phyloP scores from a whole-genome alignment of 2,888 invertebrate genomes.

The Noctua pronuba region DNA sequence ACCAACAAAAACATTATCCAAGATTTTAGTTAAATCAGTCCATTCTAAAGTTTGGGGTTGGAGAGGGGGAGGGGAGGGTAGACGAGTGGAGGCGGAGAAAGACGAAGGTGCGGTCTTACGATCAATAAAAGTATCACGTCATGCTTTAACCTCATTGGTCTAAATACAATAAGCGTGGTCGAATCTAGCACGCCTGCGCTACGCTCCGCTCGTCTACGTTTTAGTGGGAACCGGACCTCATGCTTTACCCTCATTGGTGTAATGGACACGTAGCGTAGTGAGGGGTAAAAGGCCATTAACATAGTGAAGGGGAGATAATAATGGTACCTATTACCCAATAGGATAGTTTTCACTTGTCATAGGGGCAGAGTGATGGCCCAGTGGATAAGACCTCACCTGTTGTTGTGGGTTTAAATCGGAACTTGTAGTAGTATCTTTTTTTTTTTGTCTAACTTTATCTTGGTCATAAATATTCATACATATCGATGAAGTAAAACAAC shows the following conservation, averaged over 20 bases:
- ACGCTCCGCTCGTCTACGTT: background rate
- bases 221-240: background rate
- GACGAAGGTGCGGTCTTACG: background rate
- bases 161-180: background rate
- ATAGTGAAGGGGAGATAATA: background rate
- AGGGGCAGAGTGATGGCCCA: background rate
- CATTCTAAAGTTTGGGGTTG: background rate
- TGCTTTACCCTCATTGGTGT: background rate
- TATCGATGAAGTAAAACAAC: no score
- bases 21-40: background rate
- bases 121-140: background rate
- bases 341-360: background rate
- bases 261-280: background rate
- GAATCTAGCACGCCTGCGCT: background rate
- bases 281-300: background rate
- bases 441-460: background rate
- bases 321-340: background rate
- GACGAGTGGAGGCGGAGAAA: background rate
- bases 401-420: background rate
- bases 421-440: background rate
- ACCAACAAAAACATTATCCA: background rate
- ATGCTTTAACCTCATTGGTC: background rate
- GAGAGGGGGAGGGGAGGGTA: background rate
- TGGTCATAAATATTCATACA: background rate
- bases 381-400: accelerated